phyloP scores from a whole-genome alignment of 2,888 invertebrate genomes.

The Drosophila anceps region DNA sequence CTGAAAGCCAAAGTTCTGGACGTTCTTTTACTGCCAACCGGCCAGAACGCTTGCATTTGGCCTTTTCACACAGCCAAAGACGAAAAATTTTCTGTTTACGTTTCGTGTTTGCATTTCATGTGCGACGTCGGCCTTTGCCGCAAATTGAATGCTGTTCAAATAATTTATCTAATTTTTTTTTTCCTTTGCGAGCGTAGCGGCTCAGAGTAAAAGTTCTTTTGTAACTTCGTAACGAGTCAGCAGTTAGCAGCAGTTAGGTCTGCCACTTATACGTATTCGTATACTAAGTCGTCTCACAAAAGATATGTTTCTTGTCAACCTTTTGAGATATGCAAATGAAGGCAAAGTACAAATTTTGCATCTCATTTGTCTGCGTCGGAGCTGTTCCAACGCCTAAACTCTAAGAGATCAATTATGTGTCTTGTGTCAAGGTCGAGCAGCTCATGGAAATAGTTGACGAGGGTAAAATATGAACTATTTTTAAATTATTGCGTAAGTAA shows the following conservation, averaged over 20 bases:
- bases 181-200: neutral
- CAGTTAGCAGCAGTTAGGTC: slow-evolving; percentile 32
- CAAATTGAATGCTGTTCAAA: slow-evolving; percentile 71
- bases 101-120: slow-evolving; percentile 65
- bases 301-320: slow-evolving; percentile 27
- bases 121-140: slow-evolving; percentile 39
- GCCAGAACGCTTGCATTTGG: slow-evolving; percentile 36
- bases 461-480: slow-evolving; percentile 39
- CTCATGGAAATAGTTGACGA: slow-evolving; percentile 46
- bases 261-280: slow-evolving; percentile 3
- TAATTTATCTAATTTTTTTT: slow-evolving; percentile 66
- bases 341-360: slow-evolving; percentile 13
- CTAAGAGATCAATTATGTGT: slow-evolving; percentile 32
- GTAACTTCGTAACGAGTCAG: slow-evolving; percentile 31
- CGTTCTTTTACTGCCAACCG: slow-evolving; percentile 51
- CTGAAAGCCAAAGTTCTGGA: slow-evolving; percentile 53
- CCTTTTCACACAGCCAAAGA: slow-evolving; percentile 26
- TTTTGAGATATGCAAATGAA: slow-evolving; percentile 6
- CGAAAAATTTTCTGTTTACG: slow-evolving; percentile 53
- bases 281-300: slow-evolving; percentile 22
- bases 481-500: neutral
- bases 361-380: slow-evolving; percentile 11
- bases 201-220: slow-evolving; percentile 9
- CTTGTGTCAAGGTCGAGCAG: slow-evolving; percentile 3
- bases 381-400: slow-evolving; percentile 13